Evolutionary conservation across 2,113 vertebrate genomes (phyloP).

Genomic region (Chaetodon auriga): DNA sequence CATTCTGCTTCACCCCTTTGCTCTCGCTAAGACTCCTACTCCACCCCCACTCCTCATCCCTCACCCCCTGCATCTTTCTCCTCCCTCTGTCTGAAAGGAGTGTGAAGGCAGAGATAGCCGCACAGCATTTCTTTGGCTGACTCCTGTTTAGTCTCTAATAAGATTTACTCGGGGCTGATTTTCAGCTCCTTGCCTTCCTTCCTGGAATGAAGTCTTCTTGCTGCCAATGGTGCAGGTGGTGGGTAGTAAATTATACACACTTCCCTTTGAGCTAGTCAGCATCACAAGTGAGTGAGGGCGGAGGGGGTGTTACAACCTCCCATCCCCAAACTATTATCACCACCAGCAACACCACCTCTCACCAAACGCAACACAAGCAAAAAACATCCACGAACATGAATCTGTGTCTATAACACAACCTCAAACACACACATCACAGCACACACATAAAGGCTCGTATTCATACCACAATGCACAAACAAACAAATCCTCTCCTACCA

Average conservation of each 20-base stretch:
- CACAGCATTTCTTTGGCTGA: conserved; percentile 54
- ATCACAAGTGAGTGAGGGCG: conserved; percentile 43
- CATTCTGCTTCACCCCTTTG: conserved; percentile 38
- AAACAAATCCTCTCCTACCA: conserved; percentile 54
- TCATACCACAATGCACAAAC: conserved; percentile 42
- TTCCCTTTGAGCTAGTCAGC: conserved; percentile 67
- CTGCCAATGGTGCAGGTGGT: conserved; percentile 74
- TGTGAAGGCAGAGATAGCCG: conserved; percentile 55
- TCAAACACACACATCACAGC: conserved; percentile 18
- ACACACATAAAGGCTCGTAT: conserved; percentile 29
- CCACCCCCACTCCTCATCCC: conserved; percentile 10
- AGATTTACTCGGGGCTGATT: conserved; percentile 75
- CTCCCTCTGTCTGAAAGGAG: conserved; percentile 36
- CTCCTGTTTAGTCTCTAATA: conserved; percentile 76
- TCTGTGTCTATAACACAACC: conserved; percentile 13
- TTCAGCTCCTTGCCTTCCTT: conserved; percentile 69
- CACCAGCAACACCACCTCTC: conserved; percentile 5
- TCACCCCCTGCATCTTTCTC: conserved; percentile 14
- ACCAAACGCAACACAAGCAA: conserved; percentile 23
- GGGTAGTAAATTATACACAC: conserved; percentile 79
- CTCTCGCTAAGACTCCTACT: conserved; percentile 34
- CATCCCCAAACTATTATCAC: conserved; percentile 16
- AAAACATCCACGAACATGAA: conserved; percentile 21
- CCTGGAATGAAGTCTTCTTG: conserved; percentile 72
- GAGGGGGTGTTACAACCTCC: conserved; percentile 14